Evolutionary conservation across 1,140 invertebrate genomes (phyloP), one percentile per base, ranked within the genome.

Genomic region (Rhopalosiphum maidis): DNA sequence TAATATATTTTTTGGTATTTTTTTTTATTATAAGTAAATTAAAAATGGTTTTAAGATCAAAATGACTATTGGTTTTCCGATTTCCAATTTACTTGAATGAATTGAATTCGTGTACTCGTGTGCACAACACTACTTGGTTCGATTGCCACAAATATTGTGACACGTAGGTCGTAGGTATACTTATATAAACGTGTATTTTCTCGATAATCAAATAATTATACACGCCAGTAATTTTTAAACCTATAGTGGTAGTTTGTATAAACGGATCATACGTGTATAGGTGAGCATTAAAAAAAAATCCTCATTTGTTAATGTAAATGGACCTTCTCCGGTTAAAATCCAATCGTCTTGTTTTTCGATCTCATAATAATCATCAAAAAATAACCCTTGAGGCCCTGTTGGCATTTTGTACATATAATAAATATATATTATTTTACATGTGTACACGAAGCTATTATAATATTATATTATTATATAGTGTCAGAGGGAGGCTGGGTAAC

Each of bases 181-280:
- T 0, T n/a, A n/a, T n/a, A 30, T 5, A 30, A 30, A 77, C 60
- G 60, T n/a, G 15, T 77, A 35, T 77, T 77, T 77, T 77, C 60
- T n/a, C 30, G 60, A 77, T 77, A 77, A 77, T 77, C 30, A 77
- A 77, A 77, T 77, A n/a, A 77, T 77, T 77, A 77, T 77, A 77
- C 6, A 77, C 15, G 30, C 0, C 30, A 77, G 60, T 77, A 77
- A 77, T 77, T 77, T 77, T 77, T 77, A 77, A 77, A 77, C 30
- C 60, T 77, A n/a, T n/a, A 77, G 60, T 77, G 1, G 60, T 77
- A n/a, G 60, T 77, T n/a, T 18, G 1, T n/a, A 18, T n/a, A 77
- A 18, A 77, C 60, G 30, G 15, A 4, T 77, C 60, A 77, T n/a
- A 77, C 21, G 30, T 3, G 60, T n/a, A 77, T n/a, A 77, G 41